Evolutionary conservation across 1,140 invertebrate species (phyloP), one percentile per base, ranked within the genome.

Genomic region (Eubasilissa regina): DNA sequence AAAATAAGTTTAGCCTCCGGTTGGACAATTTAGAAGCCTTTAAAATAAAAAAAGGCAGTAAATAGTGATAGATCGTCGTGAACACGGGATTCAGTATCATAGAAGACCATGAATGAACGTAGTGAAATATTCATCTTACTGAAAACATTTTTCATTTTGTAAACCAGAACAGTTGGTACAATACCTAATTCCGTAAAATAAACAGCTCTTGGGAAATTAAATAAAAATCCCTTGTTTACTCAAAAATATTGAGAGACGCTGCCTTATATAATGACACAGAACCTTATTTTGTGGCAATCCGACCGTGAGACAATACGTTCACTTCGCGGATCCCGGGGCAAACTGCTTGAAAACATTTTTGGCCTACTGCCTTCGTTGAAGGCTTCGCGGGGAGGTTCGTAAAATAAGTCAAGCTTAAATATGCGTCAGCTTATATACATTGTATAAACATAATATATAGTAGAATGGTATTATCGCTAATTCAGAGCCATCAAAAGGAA

Each of bases 261-360:
- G 25, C 58, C 6, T 62, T 35, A 6, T 6, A 35, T 1, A 25
- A 43, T 21, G 4, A 10, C n/a, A 11, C 12, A 21, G 25, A 62
- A 13, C 58, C 58, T 35, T 62, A 62, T 62, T 62, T 13, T 9
- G 25, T 17, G 58, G 58, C 25, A 25, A 62, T 62, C 58, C 58
- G 25, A 62, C 17, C 25, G 58, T 25, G 19, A 62, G 19, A 62
- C 58, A 62, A 62, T 43, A 62, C 19, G 19, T 17, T 21, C 58
- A 25, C 25, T 25, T 25, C 13, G 58, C 58, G 58, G 12, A 62
- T 62, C 25, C 19, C 19, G 25, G 25, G 19, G 25, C 25, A 62
- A 62, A 62, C 19, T 62, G 19, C 25, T 62, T 43, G 17, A 25
- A 62, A 62, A 25, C 58, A 62, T 62, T 62, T 19, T 62, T 35